These are phyloP conservation scores for Chamaetylas fuelleborni DNA, from an alignment of 2,113 vertebrate species.

Conservation along the genomic window DNA sequence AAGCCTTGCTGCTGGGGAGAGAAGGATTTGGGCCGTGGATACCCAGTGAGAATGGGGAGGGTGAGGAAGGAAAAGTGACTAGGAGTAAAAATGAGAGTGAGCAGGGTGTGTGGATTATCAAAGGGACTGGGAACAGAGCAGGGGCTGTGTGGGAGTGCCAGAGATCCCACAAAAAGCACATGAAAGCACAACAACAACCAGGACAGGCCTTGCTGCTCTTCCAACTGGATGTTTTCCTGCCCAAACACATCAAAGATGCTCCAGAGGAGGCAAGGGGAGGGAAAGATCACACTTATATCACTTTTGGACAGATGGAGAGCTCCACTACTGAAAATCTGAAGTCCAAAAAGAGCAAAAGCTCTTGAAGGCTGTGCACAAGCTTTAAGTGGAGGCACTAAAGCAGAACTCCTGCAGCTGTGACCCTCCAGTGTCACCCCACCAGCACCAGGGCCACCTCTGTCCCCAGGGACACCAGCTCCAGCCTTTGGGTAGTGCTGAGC, in stretches of 20 bases:
- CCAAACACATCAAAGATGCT: not conserved
- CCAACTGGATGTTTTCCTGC: not conserved
- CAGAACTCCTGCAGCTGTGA: not conserved
- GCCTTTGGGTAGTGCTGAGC: not conserved
- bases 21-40: not conserved
- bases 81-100: not conserved
- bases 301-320: not conserved
- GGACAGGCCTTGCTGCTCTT: not conserved
- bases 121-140: not conserved
- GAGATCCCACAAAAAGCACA: not conserved
- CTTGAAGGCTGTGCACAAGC: not conserved
- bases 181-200: not conserved
- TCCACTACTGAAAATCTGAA: rapidly evolving
- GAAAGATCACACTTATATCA: not conserved
- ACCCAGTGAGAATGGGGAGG: not conserved
- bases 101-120: not conserved
- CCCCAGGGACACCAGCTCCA: not conserved
- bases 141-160: not conserved
- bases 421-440: not conserved
- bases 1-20: not conserved
- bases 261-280: not conserved
- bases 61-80: not conserved
- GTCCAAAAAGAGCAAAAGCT: not conserved
- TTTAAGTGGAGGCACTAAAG: not conserved
- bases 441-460: not conserved